Percentiles rank a stretch among this genome's conserved stretches.
Evolutionary conservation across 2,797 vertebrate genomes (phyloP).

Genomic region (Galaxias olidus): DNA sequence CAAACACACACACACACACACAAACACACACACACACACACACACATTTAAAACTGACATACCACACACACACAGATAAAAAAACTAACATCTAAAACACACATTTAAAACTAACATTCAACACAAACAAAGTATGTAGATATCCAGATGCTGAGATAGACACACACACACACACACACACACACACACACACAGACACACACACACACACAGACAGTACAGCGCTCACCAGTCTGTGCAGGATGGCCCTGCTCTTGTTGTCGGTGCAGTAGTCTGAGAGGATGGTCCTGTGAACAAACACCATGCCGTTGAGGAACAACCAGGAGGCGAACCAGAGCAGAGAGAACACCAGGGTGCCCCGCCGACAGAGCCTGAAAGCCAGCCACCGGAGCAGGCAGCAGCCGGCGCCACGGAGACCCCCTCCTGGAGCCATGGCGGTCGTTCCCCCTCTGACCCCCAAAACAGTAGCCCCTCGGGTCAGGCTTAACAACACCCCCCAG

Average conservation of each 20-base stretch:
- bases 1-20: not conserved
- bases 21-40: not conserved
- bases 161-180: not conserved
- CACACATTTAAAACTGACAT: not conserved
- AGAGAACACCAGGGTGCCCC: slow-evolving; percentile 74
- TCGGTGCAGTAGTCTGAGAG: slow-evolving; percentile 90
- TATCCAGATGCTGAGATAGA: not conserved
- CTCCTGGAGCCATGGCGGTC: slow-evolving; percentile 23
- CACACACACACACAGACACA: not conserved
- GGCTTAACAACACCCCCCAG: too few species aligned
- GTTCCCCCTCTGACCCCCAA: too few species aligned
- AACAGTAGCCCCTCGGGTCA: too few species aligned
- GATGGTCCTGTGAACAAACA: slow-evolving; percentile 81
- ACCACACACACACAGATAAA: not conserved
- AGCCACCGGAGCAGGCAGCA: slow-evolving; percentile 69
- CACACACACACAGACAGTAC: not conserved
- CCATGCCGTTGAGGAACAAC: slow-evolving; percentile 80
- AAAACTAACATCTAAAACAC: not conserved
- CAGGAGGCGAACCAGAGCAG: slow-evolving; percentile 85
- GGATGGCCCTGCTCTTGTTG: slow-evolving; percentile 84
- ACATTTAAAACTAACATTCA: too few species aligned
- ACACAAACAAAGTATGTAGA: not conserved
- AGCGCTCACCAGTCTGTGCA: slow-evolving; percentile 86
- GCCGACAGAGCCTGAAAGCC: slow-evolving; percentile 70
- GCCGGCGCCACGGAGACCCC: slow-evolving; percentile 30